These are phyloP conservation scores for Tipula confusa DNA, from an alignment of 2,888 invertebrate genomes.

Conservation along the genomic window DNA sequence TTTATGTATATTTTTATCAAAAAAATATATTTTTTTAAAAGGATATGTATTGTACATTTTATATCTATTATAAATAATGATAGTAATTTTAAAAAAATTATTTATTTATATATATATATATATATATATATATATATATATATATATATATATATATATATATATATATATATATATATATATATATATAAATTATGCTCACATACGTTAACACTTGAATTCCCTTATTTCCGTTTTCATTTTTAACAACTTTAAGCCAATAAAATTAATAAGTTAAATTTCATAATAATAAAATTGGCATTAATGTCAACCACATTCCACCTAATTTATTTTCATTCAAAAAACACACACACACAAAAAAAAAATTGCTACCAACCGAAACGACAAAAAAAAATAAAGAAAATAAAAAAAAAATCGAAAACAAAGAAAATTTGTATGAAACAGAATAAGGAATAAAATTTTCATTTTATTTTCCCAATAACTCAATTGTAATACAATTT, in stretches of 20 bases:
- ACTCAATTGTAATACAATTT: constrained; percentile 3
- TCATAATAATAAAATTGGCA: background rate
- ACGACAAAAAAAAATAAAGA: background rate
- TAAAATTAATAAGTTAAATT: constrained; percentile 9
- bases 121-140: no score
- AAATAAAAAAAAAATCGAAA: background rate
- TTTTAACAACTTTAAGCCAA: constrained; percentile 14
- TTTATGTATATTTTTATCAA: no score
- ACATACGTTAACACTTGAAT: background rate
- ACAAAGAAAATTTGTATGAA: background rate
- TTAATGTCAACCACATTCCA: constrained; percentile 13
- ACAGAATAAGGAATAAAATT: background rate
- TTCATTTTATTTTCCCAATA: background rate
- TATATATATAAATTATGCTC: background rate
- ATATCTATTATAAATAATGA: no score
- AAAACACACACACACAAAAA: background rate
- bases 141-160: background rate
- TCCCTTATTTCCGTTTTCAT: background rate
- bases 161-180: background rate
- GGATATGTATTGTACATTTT: no score
- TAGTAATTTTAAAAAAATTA: no score
- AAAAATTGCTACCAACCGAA: background rate
- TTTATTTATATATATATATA: no score
- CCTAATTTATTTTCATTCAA: background rate
- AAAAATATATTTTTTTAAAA: no score